These are phyloP conservation scores for Cyphomyrus plagiostoma DNA, from an alignment of 2,113 vertebrate genomes.

Conservation along the genomic window DNA sequence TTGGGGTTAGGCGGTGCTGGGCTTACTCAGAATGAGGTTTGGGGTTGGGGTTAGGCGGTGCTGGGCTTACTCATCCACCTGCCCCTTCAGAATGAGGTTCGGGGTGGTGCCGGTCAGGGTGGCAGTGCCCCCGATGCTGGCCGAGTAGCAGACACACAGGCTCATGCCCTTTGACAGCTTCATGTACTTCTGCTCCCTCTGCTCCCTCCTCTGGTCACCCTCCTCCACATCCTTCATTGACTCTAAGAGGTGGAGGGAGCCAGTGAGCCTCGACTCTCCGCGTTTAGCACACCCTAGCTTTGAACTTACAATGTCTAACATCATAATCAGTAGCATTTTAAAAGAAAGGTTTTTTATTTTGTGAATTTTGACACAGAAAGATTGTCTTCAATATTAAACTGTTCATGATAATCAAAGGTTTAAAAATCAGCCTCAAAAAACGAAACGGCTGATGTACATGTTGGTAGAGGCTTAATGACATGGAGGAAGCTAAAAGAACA, in stretches of 20 bases:
- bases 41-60: background rate
- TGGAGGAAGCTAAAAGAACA: background rate
- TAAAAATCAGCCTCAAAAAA: background rate
- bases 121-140: conserved; percentile 78
- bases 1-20: background rate
- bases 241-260: background rate
- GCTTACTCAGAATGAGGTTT: background rate
- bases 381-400: background rate
- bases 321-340: background rate
- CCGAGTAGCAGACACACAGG: conserved; percentile 70
- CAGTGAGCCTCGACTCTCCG: background rate
- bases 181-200: conserved; percentile 39
- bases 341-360: background rate
- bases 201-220: background rate
- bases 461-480: no score
- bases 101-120: conserved; percentile 75
- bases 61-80: conserved; percentile 66
- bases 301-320: background rate
- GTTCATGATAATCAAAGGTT: background rate
- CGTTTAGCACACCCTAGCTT: no score
- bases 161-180: conserved; percentile 66
- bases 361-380: background rate
- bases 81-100: conserved; percentile 77
- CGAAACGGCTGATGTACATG: no score
- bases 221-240: conserved; percentile 33